Percentiles rank a stretch among this genome's conserved stretches.
These are phyloP conservation scores for Echinometra lucunter DNA, from an alignment of 53 echinoderm and acorn worm genomes.

Conservation along the genomic window DNA sequence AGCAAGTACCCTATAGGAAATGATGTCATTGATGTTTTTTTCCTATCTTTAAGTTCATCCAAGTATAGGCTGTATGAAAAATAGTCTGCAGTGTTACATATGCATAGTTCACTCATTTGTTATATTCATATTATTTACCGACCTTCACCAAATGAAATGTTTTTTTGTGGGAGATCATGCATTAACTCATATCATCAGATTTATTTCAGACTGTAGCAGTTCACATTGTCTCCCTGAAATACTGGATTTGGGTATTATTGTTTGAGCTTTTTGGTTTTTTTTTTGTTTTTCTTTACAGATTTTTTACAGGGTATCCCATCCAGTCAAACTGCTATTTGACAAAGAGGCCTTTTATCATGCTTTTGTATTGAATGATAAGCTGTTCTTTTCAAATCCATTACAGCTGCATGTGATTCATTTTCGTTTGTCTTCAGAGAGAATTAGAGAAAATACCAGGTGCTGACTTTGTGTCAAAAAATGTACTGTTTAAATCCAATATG, in stretches of 20 bases:
- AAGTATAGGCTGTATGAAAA: not conserved
- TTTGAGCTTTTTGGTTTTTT: not conserved
- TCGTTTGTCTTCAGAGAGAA: not conserved
- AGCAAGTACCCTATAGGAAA: not conserved
- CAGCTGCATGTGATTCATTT: not conserved
- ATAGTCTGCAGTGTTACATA: no score
- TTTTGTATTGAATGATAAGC: not conserved
- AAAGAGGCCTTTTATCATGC: not conserved
- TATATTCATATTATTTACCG: not conserved
- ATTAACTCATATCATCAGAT: not conserved
- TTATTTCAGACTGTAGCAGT: not conserved
- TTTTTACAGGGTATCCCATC: not conserved
- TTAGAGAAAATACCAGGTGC: not conserved
- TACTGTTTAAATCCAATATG: not conserved
- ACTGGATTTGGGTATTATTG: not conserved
- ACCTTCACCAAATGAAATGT: not conserved
- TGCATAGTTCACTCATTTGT: no score
- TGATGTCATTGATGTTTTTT: not conserved
- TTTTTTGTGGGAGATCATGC: not conserved
- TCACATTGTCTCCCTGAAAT: not conserved
- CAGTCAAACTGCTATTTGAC: not conserved
- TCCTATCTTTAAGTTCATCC: not conserved
- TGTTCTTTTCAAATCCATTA: not conserved
- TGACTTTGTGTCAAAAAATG: not conserved
- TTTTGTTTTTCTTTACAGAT: not conserved